Evolutionary conservation across 2,113 vertebrate genomes (phyloP).

Genomic region (Oreochromis tanganicae): DNA sequence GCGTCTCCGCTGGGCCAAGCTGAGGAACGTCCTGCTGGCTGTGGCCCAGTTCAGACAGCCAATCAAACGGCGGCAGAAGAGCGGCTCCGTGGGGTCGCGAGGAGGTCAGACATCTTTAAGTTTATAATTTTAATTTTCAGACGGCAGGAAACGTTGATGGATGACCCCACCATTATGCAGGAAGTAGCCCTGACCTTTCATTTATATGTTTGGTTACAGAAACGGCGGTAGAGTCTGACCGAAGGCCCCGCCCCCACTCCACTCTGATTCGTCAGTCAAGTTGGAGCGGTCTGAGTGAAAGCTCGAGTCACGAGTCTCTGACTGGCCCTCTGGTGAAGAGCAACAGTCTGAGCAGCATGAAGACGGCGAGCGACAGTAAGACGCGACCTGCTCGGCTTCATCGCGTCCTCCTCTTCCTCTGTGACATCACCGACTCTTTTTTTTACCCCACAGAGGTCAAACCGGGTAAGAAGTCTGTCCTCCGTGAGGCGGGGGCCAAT

Average conservation of each 20-base stretch:
- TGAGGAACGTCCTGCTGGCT: slow-evolving; percentile 88
- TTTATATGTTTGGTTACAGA: neutral
- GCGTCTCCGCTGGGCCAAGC: slow-evolving; percentile 89
- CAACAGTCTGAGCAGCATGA: slow-evolving; percentile 81
- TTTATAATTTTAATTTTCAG: neutral
- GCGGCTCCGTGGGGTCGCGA: slow-evolving; percentile 37
- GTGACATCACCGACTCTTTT: neutral
- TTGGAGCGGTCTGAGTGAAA: slow-evolving; percentile 83
- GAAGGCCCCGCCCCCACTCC: slow-evolving; percentile 53
- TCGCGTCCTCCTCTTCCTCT: neutral
- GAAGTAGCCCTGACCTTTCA: neutral
- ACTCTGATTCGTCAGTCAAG: slow-evolving; percentile 82
- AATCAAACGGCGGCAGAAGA: slow-evolving; percentile 70
- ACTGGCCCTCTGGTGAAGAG: slow-evolving; percentile 80
- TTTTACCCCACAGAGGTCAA: slow-evolving; percentile 30
- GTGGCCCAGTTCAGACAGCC: slow-evolving; percentile 89
- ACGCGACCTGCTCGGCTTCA: neutral
- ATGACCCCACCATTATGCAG: neutral
- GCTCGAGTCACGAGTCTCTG: slow-evolving; percentile 71
- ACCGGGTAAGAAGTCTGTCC: neutral
- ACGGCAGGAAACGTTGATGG: neutral
- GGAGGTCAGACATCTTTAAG: slow-evolving; percentile 42
- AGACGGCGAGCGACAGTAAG: slow-evolving; percentile 65
- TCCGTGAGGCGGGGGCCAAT: neutral
- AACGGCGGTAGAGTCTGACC: neutral